phyloP scores from a whole-genome alignment of 2,113 vertebrate genomes.

The Xyrauchen texanus region DNA sequence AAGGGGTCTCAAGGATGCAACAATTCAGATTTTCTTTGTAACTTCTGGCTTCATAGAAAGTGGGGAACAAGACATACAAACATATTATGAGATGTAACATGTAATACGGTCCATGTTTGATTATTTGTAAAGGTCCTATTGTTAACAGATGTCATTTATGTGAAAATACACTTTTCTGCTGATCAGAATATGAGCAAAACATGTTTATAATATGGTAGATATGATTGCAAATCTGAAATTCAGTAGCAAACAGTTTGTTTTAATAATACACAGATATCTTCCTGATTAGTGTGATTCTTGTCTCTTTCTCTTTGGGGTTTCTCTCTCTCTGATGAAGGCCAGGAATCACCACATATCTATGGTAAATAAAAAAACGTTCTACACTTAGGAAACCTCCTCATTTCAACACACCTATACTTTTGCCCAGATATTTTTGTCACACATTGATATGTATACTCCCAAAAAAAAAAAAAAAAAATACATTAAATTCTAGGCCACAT shows the following conservation, averaged over 20 bases:
- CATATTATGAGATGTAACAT: too few relatives aligned
- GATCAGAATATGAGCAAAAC: neutral
- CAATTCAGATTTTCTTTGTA: neutral
- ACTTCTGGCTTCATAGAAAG: neutral
- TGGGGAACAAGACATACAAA: too few relatives aligned
- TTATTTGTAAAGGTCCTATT: slow-evolving; percentile 6
- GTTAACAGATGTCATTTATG: neutral
- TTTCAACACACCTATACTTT: slow-evolving; percentile 27
- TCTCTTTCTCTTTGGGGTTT: slow-evolving; percentile 70
- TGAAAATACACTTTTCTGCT: slow-evolving; percentile 18
- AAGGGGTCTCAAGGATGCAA: slow-evolving; percentile 1
- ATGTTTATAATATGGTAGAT: neutral
- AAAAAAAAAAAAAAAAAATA: neutral
- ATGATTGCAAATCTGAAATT: neutral
- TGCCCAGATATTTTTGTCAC: slow-evolving; percentile 35
- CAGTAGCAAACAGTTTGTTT: slow-evolving; percentile 1
- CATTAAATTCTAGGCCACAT: too few relatives aligned
- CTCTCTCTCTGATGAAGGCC: slow-evolving; percentile 77
- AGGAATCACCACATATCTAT: slow-evolving; percentile 77
- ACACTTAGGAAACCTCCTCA: slow-evolving; percentile 53
- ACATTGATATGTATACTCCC: neutral
- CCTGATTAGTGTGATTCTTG: slow-evolving; percentile 60
- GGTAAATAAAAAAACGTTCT: slow-evolving; percentile 73
- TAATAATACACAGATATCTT: slow-evolving; percentile 19
- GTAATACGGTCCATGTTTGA: neutral